Evolutionary conservation across 2,113 vertebrate species (phyloP).

Genomic region (Nothocercus nigrocapillus): DNA sequence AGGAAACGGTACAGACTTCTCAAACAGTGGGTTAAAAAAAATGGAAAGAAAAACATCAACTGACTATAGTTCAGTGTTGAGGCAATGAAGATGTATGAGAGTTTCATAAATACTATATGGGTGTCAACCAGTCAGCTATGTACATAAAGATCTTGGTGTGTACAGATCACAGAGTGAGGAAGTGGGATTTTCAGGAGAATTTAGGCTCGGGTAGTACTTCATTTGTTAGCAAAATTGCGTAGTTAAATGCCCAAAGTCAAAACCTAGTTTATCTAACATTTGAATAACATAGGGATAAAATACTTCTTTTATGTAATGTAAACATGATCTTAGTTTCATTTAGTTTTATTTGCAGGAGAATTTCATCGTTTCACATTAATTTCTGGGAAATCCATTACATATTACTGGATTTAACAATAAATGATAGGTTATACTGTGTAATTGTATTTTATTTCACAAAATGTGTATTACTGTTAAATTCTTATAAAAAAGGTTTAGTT

Average conservation of each 20-base stretch:
- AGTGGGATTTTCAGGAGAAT: not conserved
- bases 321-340: not conserved
- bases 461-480: not conserved
- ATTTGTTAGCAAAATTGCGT: not conserved
- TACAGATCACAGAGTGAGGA: not conserved
- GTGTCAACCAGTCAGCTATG: not conserved
- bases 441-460: not conserved
- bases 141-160: not conserved
- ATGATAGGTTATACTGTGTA: not conserved
- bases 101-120: not conserved
- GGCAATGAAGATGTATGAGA: not conserved
- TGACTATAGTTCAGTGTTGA: not conserved
- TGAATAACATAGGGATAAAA: not conserved
- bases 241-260: not conserved
- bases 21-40: accelerated
- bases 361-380: not conserved
- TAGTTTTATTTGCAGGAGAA: not conserved
- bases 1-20: not conserved
- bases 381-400: not conserved
- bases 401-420: not conserved
- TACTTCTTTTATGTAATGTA: not conserved
- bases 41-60: not conserved
- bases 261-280: not conserved
- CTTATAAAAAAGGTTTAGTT: not conserved
- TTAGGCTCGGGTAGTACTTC: not conserved